Evolutionary conservation across 2,797 vertebrate genomes (phyloP).

Genomic region (Phalloptychus januarius): DNA sequence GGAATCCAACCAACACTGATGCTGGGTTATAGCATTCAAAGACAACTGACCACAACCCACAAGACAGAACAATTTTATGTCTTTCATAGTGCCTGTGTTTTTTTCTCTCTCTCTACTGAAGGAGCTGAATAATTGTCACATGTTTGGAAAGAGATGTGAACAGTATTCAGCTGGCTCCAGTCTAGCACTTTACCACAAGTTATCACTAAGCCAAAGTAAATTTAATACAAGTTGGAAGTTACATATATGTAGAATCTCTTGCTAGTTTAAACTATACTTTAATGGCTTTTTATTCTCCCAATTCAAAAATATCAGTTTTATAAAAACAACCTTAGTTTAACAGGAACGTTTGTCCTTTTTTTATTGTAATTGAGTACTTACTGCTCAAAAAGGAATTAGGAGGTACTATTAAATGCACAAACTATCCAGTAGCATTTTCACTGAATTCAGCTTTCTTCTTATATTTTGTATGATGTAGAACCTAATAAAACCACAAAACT

Average conservation of each 20-base stretch:
- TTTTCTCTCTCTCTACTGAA: not conserved
- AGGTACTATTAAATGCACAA: not conserved
- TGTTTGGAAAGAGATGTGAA: not conserved
- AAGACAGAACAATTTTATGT: not conserved
- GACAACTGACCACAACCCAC: not conserved
- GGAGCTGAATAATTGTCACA: not conserved
- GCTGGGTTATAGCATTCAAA: not conserved
- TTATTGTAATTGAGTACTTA: not conserved
- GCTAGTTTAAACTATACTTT: not conserved
- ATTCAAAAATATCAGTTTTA: not conserved
- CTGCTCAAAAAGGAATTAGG: constrained; percentile 6
- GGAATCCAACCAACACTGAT: not conserved
- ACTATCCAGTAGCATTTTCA: constrained; percentile 10
- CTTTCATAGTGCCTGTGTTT: not conserved
- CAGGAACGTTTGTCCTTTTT: constrained; percentile 15
- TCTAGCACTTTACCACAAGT: not conserved
- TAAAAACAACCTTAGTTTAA: not conserved
- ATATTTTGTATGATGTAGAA: not conserved
- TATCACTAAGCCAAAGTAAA: not conserved
- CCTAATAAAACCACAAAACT: constrained; percentile 1
- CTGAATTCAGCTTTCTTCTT: not conserved
- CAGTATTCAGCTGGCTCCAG: not conserved
- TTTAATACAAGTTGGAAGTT: not conserved
- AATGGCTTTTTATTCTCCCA: not conserved
- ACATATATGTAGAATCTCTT: not conserved